Base-by-base conservation (phyloP, 2,797 vertebrate genomes). In the Triplophysa yarkandensis region DNA sequence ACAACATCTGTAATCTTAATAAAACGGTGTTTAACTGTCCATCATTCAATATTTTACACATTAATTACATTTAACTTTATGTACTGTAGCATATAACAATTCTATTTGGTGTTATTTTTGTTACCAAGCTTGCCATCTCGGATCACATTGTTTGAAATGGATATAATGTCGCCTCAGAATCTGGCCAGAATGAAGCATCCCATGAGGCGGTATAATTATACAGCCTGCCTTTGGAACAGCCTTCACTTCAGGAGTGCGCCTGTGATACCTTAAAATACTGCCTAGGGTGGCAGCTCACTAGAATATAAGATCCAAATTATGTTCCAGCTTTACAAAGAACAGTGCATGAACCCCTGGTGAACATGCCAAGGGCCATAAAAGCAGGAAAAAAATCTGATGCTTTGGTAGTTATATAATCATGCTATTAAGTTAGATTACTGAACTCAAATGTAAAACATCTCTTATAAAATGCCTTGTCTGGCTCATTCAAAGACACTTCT, bases 141-240 rank as follows among this genome's bases (percentile, higher is more conserved):
- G 19, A 48, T 46, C 36, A n/a, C 32, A 19, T 67, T 67, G 5
- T 50, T 32, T 23, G 14, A 10, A 55, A 55, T 14, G 4, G 10
- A 60, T 14, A 30, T 21, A n/a, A 58, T 48, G 28, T 17, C 7
- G 41, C 55, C 14, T 61, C 23, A 30, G 41, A 61, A 70, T 46
- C 23, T 2, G 13, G 23, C 43, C 43, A 61, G 50, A 61, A 25
- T 50, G 16, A 50, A 32, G 57, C n/a, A 61, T 50, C 41, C 58
- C 68, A 44, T 11, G 43, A 61, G 57, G 68, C 68, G 48, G 57
- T 5, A 62, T 50, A 71, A 71, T 71, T 71, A 71, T 27, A 21
- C 57, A 17, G 27, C 41, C 41, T 27, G 36, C 57, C 21, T 71
- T 71, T 60, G 57, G 68, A 61, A 48, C 43, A 48, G 21, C 11